These are phyloP conservation scores for Neogale vison DNA, from an alignment of 2,113 vertebrate species.

Conservation along the genomic window DNA sequence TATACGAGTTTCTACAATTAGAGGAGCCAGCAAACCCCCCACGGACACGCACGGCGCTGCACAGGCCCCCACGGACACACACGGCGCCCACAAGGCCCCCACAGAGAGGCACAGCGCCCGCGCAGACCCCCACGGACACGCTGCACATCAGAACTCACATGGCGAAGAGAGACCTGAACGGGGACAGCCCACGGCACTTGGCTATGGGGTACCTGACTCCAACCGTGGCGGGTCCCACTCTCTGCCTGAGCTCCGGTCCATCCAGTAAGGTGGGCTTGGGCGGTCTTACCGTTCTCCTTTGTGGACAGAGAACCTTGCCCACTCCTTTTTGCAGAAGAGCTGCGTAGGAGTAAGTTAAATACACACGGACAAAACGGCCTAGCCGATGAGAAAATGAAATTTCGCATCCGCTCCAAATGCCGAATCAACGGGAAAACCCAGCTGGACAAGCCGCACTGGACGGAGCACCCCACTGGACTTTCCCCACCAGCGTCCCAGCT, in stretches of 20 bases:
- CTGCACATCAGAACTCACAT: rapidly evolving
- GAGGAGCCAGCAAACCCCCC: no score
- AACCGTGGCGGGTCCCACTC: rapidly evolving
- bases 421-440: rapidly evolving
- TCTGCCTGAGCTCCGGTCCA: neutral
- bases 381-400: no score
- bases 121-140: rapidly evolving
- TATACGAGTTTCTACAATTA: rapidly evolving
- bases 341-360: neutral
- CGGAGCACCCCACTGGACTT: rapidly evolving
- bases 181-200: neutral
- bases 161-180: rapidly evolving
- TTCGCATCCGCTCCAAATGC: rapidly evolving
- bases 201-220: no score
- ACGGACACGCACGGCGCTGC: rapidly evolving
- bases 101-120: no score
- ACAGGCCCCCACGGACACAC: rapidly evolving
- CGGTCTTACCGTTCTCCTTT: rapidly evolving
- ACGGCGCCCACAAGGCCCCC: no score
- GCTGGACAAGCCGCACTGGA: neutral
- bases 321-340: neutral
- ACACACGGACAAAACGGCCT: neutral
- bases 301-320: neutral
- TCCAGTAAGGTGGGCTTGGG: neutral
- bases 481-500: neutral